Conservation (phyloP, 2,113 vertebrate genomes). For the Nothocercus nigrocapillus region DNA sequence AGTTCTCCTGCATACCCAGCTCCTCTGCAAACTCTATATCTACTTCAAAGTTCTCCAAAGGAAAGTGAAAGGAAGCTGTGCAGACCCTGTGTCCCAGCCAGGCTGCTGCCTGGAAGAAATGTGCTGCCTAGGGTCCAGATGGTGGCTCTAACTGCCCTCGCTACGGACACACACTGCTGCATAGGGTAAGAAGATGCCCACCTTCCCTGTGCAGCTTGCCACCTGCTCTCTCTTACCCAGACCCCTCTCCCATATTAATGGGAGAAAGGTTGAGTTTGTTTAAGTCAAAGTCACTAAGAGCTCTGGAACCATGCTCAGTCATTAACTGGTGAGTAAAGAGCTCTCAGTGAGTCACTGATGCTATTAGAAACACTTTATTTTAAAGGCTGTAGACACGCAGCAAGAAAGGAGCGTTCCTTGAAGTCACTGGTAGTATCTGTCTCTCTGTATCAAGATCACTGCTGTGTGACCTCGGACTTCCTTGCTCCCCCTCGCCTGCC, state of each 20-base stretch:
- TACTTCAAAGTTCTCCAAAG: neutral
- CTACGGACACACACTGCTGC: neutral
- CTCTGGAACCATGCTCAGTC: slow-evolving; percentile 10
- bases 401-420: neutral
- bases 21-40: neutral
- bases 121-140: neutral
- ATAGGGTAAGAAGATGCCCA: neutral
- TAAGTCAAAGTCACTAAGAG: neutral
- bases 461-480: accelerated
- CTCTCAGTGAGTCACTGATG: slow-evolving; percentile 23
- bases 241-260: neutral
- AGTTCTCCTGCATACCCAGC: neutral
- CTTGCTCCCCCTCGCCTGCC: accelerated
- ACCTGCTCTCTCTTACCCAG: neutral
- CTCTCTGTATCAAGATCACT: neutral
- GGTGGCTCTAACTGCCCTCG: neutral
- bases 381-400: neutral
- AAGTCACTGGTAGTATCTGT: neutral
- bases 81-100: neutral
- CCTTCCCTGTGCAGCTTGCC: neutral
- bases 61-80: neutral
- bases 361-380: slow-evolving; percentile 12
- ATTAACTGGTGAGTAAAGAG: slow-evolving; percentile 11
- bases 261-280: neutral
- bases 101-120: neutral